These are phyloP conservation scores for Megaceryle alcyon DNA, from an alignment of 2,797 vertebrate species.

Conservation along the genomic window DNA sequence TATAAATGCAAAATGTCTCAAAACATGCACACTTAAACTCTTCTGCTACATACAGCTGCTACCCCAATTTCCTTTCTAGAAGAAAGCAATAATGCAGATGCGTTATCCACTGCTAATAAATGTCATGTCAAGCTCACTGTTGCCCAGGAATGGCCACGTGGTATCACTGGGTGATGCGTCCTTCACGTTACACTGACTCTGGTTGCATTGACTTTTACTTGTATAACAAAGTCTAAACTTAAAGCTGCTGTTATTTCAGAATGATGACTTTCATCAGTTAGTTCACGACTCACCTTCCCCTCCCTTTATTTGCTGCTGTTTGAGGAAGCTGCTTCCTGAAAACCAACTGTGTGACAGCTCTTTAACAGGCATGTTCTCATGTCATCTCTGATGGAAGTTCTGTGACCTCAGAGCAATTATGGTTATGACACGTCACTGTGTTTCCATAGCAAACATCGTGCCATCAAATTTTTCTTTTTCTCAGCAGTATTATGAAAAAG, in stretches of 20 bases:
- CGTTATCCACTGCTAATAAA: background rate
- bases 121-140: background rate
- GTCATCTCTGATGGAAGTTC: background rate
- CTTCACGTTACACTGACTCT: background rate
- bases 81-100: background rate
- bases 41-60: background rate
- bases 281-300: background rate
- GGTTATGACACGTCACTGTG: background rate
- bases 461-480: background rate
- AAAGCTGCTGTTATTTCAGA: background rate
- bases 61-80: background rate
- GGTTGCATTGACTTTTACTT: background rate
- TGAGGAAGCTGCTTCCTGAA: background rate
- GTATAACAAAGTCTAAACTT: background rate
- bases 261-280: background rate
- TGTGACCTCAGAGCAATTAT: background rate
- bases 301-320: background rate
- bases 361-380: background rate
- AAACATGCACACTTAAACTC: background rate
- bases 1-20: background rate
- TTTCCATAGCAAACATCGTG: slow-evolving; percentile 6
- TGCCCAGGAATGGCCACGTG: background rate
- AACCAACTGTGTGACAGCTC: background rate
- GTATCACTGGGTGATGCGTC: background rate
- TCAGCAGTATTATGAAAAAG: background rate